Evolutionary conservation across 2,888 invertebrate species (phyloP).

Genomic region (Prosopocoilus inquinatus): DNA sequence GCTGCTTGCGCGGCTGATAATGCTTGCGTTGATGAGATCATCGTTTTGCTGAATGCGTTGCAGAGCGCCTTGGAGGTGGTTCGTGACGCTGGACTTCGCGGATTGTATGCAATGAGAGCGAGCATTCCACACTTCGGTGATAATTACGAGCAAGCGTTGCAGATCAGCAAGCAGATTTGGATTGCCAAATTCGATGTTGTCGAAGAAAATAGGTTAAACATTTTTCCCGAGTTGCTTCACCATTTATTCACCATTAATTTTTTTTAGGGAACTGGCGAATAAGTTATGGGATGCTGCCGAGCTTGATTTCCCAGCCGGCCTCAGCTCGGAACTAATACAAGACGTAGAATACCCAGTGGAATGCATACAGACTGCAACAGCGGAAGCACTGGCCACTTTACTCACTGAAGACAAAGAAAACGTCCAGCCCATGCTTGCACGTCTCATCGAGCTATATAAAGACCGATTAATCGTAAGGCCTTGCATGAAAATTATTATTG

Average conservation of each 20-base stretch:
- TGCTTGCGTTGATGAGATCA: slow-evolving; percentile 68
- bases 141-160: slow-evolving; percentile 58
- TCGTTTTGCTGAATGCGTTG: slow-evolving; percentile 70
- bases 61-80: slow-evolving; percentile 71
- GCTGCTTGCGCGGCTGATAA: slow-evolving; percentile 65
- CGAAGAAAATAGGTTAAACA: slow-evolving; percentile 65
- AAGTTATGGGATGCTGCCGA: slow-evolving; percentile 61
- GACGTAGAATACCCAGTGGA: slow-evolving; percentile 80
- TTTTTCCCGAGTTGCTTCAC: background rate
- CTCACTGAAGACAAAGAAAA: slow-evolving; percentile 56
- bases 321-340: slow-evolving; percentile 59
- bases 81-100: slow-evolving; percentile 76
- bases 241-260: too few relatives aligned
- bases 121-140: slow-evolving; percentile 63
- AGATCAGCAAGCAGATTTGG: slow-evolving; percentile 74
- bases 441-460: slow-evolving; percentile 70
- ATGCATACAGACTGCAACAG: slow-evolving; percentile 79
- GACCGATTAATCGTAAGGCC: slow-evolving; percentile 66
- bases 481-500: background rate
- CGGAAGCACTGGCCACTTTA: slow-evolving; percentile 73
- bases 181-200: slow-evolving; percentile 78
- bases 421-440: slow-evolving; percentile 59
- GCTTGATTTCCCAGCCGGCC: slow-evolving; percentile 53
- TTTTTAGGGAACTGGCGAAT: slow-evolving; percentile 56
- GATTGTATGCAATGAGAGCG: slow-evolving; percentile 63